Evolutionary conservation across 2,113 vertebrate species (phyloP).

Genomic region (Aythya baeri): DNA sequence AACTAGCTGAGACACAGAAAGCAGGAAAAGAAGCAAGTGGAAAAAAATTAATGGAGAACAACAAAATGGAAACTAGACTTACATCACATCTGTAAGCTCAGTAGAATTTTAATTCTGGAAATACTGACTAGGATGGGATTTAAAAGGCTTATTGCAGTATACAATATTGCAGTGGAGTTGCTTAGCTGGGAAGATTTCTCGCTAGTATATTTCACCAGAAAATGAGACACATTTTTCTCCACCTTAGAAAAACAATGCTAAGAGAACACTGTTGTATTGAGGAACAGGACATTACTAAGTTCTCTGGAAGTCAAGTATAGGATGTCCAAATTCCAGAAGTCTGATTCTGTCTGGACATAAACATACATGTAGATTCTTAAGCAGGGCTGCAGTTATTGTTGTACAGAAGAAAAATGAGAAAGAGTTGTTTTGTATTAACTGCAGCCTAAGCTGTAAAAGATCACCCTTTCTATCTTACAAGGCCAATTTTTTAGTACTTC

Average conservation of each 20-base stretch:
- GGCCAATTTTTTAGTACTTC: neutral
- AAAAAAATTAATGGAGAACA: neutral
- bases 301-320: neutral
- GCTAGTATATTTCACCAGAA: neutral
- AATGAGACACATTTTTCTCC: neutral
- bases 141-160: neutral
- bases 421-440: neutral
- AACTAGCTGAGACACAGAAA: neutral
- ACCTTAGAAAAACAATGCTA: neutral
- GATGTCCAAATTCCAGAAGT: neutral
- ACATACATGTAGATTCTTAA: neutral
- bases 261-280: neutral
- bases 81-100: neutral
- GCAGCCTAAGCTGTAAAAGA: neutral
- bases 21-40: neutral
- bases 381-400: neutral
- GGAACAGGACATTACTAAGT: neutral
- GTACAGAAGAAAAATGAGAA: neutral
- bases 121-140: neutral
- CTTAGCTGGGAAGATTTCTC: neutral
- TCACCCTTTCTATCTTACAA: neutral
- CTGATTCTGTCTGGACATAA: neutral
- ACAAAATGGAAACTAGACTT: neutral
- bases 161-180: neutral
- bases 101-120: constrained; percentile 5